These are phyloP conservation scores for Atherinomorus stipes DNA, from an alignment of 2,113 vertebrate species.

Conservation along the genomic window DNA sequence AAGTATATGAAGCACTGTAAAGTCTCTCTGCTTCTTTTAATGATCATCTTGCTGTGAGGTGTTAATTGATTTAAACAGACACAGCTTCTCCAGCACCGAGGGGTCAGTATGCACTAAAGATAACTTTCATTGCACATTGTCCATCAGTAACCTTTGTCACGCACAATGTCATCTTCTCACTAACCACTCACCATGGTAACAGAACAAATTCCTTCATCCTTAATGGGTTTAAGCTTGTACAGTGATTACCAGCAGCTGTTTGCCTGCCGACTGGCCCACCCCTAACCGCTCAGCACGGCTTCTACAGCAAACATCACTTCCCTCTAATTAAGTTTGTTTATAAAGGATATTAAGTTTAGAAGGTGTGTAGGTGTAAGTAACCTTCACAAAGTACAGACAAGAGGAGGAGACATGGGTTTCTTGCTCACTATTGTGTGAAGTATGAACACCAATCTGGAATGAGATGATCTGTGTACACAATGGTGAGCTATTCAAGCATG, in stretches of 20 bases:
- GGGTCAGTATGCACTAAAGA: no score
- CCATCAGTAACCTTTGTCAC: conserved; percentile 52
- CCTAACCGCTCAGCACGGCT: conserved; percentile 21
- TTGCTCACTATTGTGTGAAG: conserved; percentile 54
- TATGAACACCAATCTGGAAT: conserved; percentile 53
- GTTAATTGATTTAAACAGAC: not conserved
- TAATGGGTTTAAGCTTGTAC: conserved; percentile 61
- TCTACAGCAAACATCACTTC: conserved; percentile 62
- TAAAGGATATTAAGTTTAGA: conserved; percentile 78
- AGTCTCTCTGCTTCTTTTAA: conserved; percentile 26
- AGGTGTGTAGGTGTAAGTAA: conserved; percentile 76
- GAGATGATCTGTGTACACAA: conserved; percentile 58
- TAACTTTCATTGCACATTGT: no score
- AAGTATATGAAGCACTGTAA: not conserved
- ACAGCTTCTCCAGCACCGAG: no score
- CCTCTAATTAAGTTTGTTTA: conserved; percentile 83
- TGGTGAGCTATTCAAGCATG: conserved; percentile 54
- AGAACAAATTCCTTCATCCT: conserved; percentile 54
- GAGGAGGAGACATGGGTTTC: conserved; percentile 39
- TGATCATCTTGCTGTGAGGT: not conserved
- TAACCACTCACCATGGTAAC: conserved; percentile 66
- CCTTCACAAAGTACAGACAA: conserved; percentile 69
- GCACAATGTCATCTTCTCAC: conserved; percentile 30
- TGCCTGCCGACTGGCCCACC: conserved; percentile 42
- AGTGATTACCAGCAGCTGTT: conserved; percentile 79